These are phyloP conservation scores for Scartelaos histophorus DNA, from an alignment of 2,113 vertebrate species.

Conservation along the genomic window DNA sequence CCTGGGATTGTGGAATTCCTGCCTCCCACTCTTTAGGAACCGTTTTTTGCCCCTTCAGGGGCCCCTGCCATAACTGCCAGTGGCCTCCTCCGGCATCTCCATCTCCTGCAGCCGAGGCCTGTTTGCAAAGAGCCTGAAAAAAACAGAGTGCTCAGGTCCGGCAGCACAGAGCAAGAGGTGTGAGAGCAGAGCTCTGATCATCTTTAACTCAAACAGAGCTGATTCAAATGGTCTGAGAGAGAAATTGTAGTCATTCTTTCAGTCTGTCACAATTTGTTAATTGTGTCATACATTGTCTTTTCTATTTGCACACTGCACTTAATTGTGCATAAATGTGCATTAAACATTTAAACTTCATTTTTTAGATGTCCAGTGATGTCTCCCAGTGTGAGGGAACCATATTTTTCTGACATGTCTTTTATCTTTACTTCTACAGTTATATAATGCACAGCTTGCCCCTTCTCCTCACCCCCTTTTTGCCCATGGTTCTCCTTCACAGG, in stretches of 20 bases:
- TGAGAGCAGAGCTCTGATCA: slow-evolving; percentile 18
- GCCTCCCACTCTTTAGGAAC: slow-evolving; percentile 86
- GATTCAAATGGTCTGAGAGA: background rate
- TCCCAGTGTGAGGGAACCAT: background rate
- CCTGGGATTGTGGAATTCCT: slow-evolving; percentile 87
- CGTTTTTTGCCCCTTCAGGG: slow-evolving; percentile 85
- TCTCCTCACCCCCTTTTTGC: slow-evolving; percentile 9
- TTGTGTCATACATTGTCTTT: background rate
- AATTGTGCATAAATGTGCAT: background rate
- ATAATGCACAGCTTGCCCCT: background rate
- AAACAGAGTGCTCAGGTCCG: slow-evolving; percentile 52
- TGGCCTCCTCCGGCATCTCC: slow-evolving; percentile 67
- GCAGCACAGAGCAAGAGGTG: slow-evolving; percentile 51
- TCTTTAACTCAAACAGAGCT: background rate
- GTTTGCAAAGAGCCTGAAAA: slow-evolving; percentile 85
- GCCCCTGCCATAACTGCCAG: slow-evolving; percentile 90
- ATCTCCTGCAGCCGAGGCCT: slow-evolving; percentile 71
- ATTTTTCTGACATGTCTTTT: background rate
- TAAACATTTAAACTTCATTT: background rate
- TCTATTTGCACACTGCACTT: background rate
- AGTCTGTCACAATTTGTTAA: no score
- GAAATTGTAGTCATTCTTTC: no score
- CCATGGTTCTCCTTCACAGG: slow-evolving; percentile 9
- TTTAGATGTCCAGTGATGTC: background rate
- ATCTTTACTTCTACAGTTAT: background rate